phyloP scores from a whole-genome alignment of 2,113 vertebrate species.

The Calonectris borealis region DNA sequence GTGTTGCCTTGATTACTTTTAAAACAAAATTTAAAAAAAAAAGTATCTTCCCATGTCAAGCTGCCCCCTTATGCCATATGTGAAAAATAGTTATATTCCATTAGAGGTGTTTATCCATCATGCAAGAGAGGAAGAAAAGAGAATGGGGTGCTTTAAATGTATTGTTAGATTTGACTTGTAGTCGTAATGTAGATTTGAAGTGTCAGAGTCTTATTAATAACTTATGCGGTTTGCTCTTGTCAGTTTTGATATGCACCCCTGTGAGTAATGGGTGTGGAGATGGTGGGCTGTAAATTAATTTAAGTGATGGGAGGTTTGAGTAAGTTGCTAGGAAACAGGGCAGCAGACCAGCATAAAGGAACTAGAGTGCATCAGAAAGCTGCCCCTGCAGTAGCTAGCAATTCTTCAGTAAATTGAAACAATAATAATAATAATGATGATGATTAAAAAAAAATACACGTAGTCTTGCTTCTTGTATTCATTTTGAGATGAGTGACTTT shows the following conservation, averaged over 20 bases:
- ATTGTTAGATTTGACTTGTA: neutral
- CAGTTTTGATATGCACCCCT: constrained; percentile 33
- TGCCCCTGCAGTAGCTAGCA: constrained; percentile 63
- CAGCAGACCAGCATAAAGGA: constrained; percentile 35
- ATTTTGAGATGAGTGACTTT: neutral
- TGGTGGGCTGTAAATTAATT: constrained; percentile 69
- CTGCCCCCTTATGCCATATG: neutral
- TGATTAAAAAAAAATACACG: neutral
- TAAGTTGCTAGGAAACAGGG: constrained; percentile 81
- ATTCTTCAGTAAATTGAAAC: constrained; percentile 4
- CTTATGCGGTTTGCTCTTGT: constrained; percentile 18
- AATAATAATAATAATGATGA: neutral
- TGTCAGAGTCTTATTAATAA: constrained; percentile 24
- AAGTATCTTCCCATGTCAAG: neutral
- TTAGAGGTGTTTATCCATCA: neutral
- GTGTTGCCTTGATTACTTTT: neutral
- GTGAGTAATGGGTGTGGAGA: constrained; percentile 68
- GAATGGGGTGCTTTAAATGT: neutral
- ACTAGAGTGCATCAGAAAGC: constrained; percentile 21
- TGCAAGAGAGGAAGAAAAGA: neutral
- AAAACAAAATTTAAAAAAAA: neutral
- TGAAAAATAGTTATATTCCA: neutral
- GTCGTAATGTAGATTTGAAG: neutral
- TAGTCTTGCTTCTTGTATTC: neutral
- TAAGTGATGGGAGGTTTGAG: constrained; percentile 72